phyloP scores from a whole-genome alignment of 2,113 vertebrate genomes.

The Megaceryle maxima region DNA sequence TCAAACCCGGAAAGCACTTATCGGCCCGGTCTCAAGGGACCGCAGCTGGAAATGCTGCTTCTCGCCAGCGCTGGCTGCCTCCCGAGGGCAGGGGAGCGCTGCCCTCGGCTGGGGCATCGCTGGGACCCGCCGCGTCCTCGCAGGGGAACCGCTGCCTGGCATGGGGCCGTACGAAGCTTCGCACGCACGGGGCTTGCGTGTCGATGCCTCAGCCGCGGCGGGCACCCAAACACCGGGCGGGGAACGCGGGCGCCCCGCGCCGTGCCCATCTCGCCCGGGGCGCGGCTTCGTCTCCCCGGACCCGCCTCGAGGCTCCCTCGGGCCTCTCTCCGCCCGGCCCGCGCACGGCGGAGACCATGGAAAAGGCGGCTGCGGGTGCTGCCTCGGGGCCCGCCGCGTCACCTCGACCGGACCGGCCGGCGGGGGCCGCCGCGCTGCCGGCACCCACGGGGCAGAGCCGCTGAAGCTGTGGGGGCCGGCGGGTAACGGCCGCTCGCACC shows the following conservation, averaged over 20 bases:
- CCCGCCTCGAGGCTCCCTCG: too few relatives aligned
- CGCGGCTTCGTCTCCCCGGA: too few relatives aligned
- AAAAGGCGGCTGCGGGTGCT: accelerated
- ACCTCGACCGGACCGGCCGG: accelerated
- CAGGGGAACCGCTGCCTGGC: too few relatives aligned
- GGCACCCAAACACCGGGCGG: too few relatives aligned
- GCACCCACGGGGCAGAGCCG: not conserved
- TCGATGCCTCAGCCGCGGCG: too few relatives aligned
- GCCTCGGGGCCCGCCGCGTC: not conserved
- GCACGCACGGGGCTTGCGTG: too few relatives aligned
- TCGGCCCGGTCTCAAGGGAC: not conserved
- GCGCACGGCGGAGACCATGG: accelerated
- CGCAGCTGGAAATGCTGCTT: not conserved
- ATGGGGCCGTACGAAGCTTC: too few relatives aligned
- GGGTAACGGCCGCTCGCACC: not conserved
- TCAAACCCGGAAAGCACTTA: accelerated
- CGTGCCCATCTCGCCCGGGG: too few relatives aligned
- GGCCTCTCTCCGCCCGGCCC: too few relatives aligned
- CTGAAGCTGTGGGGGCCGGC: not conserved
- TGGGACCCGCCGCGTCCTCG: not conserved
- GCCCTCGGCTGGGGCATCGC: not conserved
- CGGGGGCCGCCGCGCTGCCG: too few relatives aligned
- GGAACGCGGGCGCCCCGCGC: too few relatives aligned
- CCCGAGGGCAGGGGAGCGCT: not conserved
- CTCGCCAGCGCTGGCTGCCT: accelerated